These are phyloP conservation scores for Apomyelois bistriatella DNA, from an alignment of 2,888 invertebrate species.

Conservation along the genomic window DNA sequence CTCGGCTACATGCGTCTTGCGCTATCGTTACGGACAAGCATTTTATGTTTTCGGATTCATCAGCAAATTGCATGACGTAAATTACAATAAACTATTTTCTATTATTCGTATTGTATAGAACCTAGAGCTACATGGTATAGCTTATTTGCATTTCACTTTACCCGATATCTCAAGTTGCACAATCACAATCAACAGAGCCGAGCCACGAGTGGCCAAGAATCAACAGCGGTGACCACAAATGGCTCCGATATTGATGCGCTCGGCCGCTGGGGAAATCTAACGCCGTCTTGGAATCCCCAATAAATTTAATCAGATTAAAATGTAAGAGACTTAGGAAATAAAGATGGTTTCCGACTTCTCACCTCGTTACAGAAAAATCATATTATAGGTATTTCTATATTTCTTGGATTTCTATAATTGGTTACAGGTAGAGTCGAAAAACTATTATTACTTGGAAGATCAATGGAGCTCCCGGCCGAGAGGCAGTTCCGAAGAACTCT, in stretches of 20 bases:
- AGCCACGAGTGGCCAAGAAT: conserved; percentile 7
- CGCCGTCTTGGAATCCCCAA: conserved; percentile 19
- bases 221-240: conserved; percentile 19
- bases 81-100: no score
- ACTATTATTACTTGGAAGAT: no score
- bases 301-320: conserved; percentile 24
- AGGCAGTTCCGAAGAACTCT: no score
- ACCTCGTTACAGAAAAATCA: not conserved
- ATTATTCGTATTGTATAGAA: not conserved
- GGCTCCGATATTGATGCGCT: conserved; percentile 21
- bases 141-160: conserved; percentile 6
- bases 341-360: conserved; percentile 1
- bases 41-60: no score
- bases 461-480: no score
- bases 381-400: not conserved
- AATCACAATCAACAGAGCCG: conserved; percentile 12
- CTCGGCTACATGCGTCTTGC: no score
- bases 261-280: conserved; percentile 23
- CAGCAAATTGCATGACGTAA: no score
- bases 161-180: not conserved
- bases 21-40: no score
- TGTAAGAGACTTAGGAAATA: conserved; percentile 17
- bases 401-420: no score
- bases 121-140: not conserved
- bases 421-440: no score